These are phyloP conservation scores for Propithecus perrieri DNA, from an alignment of 2,797 vertebrate genomes.

Conservation along the genomic window DNA sequence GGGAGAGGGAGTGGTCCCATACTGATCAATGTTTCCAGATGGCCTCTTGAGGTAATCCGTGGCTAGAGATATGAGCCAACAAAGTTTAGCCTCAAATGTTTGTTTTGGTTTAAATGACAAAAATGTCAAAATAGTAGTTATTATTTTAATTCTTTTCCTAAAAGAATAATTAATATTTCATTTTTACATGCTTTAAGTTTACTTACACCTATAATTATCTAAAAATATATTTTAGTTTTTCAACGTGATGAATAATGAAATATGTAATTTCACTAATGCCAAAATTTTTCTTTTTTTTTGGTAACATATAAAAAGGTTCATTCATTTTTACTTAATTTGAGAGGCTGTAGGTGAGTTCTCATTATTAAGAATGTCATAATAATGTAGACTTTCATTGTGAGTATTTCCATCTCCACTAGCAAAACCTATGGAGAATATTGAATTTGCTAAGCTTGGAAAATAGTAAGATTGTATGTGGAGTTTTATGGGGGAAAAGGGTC, in stretches of 20 bases:
- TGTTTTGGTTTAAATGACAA: neutral
- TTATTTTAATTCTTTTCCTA: neutral
- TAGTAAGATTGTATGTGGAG: neutral
- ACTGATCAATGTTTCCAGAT: neutral
- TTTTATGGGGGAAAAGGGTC: neutral
- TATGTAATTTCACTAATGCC: neutral
- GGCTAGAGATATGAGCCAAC: neutral
- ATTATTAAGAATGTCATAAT: neutral
- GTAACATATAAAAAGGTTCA: neutral
- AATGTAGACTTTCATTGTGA: neutral
- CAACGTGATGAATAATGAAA: neutral
- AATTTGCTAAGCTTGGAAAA: neutral
- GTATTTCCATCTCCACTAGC: neutral
- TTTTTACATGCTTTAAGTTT: neutral
- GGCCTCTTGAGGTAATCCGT: no score
- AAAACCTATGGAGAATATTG: neutral
- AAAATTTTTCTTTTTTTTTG: neutral
- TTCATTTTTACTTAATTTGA: neutral
- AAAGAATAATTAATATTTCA: neutral
- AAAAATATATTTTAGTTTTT: neutral
- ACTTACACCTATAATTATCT: neutral
- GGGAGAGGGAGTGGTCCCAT: neutral
- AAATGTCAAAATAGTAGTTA: neutral
- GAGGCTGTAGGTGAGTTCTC: neutral
- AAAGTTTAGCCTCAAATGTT: neutral